Percentiles rank a stretch among this genome's conserved stretches.
phyloP scores from a whole-genome alignment of 30 jellyfish, hydroid and myxozoan species.

The Phacellophora camtschatica region DNA sequence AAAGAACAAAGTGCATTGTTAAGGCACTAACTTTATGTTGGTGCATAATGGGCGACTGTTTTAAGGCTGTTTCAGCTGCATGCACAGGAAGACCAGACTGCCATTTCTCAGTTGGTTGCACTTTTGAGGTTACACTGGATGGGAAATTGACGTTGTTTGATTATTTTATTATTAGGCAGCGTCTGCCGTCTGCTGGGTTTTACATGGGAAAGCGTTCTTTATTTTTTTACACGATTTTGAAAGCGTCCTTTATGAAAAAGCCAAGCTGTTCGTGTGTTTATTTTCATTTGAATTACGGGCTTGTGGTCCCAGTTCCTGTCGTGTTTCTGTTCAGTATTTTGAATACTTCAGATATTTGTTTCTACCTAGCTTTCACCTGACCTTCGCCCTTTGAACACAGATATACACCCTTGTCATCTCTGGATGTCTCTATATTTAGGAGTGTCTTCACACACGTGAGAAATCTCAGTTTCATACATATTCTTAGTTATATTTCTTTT shows the following conservation, averaged over 20 bases:
- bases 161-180: background rate
- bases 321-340: no score
- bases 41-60: background rate
- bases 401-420: no score
- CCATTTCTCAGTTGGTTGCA: background rate
- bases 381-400: no score
- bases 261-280: no score
- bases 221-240: background rate
- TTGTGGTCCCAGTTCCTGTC: no score
- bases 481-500: no score
- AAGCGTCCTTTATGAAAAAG: background rate
- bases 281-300: no score
- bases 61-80: conserved; percentile 26
- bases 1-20: background rate
- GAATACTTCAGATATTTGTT: background rate
- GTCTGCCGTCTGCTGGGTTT: conserved; percentile 44
- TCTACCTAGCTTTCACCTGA: no score
- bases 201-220: background rate
- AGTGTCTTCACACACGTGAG: no score
- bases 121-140: conserved; percentile 24
- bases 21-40: background rate
- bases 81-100: background rate
- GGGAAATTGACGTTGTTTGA: conserved; percentile 1
- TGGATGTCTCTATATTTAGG: no score
- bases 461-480: no score